Evolutionary conservation across 53 echinoderm and acorn worm species (phyloP).

Genomic region (Henricia sp.): DNA sequence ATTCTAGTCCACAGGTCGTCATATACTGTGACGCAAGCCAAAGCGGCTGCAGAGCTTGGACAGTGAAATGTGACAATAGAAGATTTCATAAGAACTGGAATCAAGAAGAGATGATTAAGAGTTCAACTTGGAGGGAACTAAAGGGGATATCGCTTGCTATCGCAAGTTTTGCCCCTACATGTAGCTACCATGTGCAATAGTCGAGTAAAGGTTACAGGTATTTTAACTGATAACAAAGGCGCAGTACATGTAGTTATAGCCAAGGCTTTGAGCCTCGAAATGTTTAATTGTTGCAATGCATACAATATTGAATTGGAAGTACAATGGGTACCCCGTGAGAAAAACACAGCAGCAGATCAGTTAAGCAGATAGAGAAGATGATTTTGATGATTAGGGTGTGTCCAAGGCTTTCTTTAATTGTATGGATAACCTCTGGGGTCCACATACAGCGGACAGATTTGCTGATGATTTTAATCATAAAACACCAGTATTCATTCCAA

Average conservation of each 20-base stretch:
- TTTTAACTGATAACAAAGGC: too few relatives aligned
- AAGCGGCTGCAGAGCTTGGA: background rate
- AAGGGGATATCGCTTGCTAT: background rate
- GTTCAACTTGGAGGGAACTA: conserved; percentile 34
- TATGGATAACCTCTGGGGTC: conserved; percentile 14
- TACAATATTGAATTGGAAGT: too few relatives aligned
- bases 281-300: too few relatives aligned
- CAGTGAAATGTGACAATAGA: background rate
- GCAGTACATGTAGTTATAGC: too few relatives aligned
- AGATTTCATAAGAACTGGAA: conserved; percentile 18
- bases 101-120: background rate
- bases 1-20: background rate
- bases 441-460: conserved; percentile 11
- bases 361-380: background rate
- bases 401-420: conserved; percentile 15
- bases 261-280: too few relatives aligned
- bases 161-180: background rate
- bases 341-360: background rate
- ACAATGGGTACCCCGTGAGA: background rate
- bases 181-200: background rate
- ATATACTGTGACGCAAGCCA: background rate
- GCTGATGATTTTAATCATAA: conserved; percentile 18
- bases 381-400: background rate
- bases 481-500: conserved; percentile 1
- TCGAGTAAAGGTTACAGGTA: too few relatives aligned